phyloP scores from a whole-genome alignment of 2,888 invertebrate genomes.

The Xiphydria camelus region DNA sequence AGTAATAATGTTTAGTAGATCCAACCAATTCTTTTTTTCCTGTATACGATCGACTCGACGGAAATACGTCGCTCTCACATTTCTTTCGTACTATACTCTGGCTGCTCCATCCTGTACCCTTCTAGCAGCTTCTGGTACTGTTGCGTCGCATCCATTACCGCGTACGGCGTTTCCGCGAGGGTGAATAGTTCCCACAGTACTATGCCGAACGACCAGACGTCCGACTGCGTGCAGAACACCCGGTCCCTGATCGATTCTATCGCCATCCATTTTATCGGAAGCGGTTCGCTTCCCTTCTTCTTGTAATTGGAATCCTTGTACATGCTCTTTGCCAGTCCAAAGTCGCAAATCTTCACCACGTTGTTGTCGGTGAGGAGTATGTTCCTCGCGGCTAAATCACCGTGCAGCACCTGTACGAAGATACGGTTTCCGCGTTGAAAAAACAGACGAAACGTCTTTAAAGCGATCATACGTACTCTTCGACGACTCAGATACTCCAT shows the following conservation, averaged over 20 bases:
- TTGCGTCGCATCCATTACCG: constrained; percentile 73
- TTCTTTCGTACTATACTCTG: constrained; percentile 75
- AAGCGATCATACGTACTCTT: constrained; percentile 64
- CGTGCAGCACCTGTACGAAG: constrained; percentile 69
- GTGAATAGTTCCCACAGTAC: constrained; percentile 85
- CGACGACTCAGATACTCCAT: constrained; percentile 88
- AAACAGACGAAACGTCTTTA: neutral
- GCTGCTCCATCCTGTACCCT: constrained; percentile 83
- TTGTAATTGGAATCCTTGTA: constrained; percentile 83
- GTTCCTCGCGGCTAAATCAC: constrained; percentile 84
- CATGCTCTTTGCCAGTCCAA: constrained; percentile 86
- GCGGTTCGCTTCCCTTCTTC: constrained; percentile 77
- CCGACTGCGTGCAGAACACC: constrained; percentile 87
- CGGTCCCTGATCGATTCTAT: constrained; percentile 85
- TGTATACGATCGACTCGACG: no score
- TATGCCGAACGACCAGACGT: constrained; percentile 87
- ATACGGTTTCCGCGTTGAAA: no score
- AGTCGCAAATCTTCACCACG: constrained; percentile 91
- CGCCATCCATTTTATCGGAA: constrained; percentile 94
- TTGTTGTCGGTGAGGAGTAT: constrained; percentile 82
- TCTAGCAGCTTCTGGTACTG: constrained; percentile 71
- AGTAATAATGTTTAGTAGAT: no score
- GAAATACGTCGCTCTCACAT: constrained; percentile 67
- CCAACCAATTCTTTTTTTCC: no score
- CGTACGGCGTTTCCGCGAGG: constrained; percentile 79